phyloP scores from a whole-genome alignment of 92 coral and sea anemone species.

The Parazoanthus atlanticus region DNA sequence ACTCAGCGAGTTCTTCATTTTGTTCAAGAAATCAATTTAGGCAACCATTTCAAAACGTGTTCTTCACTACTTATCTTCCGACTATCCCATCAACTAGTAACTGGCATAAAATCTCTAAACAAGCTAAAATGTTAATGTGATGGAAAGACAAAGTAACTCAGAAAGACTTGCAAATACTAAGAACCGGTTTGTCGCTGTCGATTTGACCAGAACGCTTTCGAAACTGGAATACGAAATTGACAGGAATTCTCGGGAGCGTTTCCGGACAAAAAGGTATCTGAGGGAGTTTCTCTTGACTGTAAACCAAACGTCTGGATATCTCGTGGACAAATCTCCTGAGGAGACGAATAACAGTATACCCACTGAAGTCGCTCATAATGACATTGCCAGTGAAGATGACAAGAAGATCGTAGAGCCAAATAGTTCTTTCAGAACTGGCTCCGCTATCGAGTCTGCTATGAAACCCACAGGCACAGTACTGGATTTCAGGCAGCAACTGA shows the following conservation, averaged over 20 bases:
- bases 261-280: not conserved
- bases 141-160: not conserved
- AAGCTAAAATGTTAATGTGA: not conserved
- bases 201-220: conserved; percentile 8
- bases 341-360: not conserved
- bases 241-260: not conserved
- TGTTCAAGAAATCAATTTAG: not conserved
- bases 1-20: no score
- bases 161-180: conserved; percentile 13
- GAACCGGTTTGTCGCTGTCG: conserved; percentile 4
- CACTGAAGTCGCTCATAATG: not conserved
- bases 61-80: not conserved
- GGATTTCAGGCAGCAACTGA: not conserved
- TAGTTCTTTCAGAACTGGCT: not conserved
- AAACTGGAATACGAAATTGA: conserved; percentile 15
- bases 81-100: not conserved
- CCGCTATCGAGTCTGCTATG: not conserved
- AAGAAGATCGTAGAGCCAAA: not conserved
- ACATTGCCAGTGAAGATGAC: not conserved
- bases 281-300: not conserved
- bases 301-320: conserved; percentile 14
- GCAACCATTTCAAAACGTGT: not conserved
- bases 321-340: not conserved
- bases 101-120: no score
- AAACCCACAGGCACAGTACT: not conserved